A percentile compares a stretch with the other conserved stretches of the same genome.
Evolutionary conservation across 1,140 invertebrate genomes (phyloP).

Genomic region (Caenorhabditis remanei): DNA sequence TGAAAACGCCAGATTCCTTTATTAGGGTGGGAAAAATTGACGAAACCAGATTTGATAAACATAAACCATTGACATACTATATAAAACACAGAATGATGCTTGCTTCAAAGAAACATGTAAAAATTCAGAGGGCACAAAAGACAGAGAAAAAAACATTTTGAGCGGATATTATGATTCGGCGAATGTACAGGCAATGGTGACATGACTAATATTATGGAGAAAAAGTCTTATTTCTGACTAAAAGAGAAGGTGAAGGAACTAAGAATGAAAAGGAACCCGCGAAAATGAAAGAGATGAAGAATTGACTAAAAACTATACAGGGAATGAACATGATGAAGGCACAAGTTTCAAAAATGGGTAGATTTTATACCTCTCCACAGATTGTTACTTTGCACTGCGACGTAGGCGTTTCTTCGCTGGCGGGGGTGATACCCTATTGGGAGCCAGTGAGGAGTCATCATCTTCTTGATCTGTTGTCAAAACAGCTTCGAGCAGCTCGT

Average conservation of each 20-base stretch:
- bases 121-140: not conserved
- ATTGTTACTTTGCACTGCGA: constrained; percentile 34
- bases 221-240: not conserved
- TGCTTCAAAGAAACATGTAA: not conserved
- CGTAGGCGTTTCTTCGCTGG: constrained; percentile 42
- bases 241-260: not conserved
- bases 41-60: constrained; percentile 13
- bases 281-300: not conserved
- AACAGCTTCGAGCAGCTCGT: constrained; percentile 66
- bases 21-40: not conserved
- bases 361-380: too few relatives aligned
- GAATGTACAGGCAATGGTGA: constrained; percentile 1
- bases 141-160: not conserved
- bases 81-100: constrained; percentile 31
- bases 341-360: too few relatives aligned
- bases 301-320: constrained; percentile 4
- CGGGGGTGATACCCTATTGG: not conserved
- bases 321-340: not conserved
- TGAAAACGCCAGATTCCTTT: not conserved
- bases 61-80: not conserved
- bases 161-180: not conserved
- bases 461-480: constrained; percentile 38
- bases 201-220: not conserved
- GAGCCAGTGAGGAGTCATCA: not conserved
- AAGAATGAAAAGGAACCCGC: not conserved